Percentiles rank a stretch among this genome's conserved stretches.
Evolutionary conservation across 2,113 vertebrate genomes (phyloP).

Genomic region (Naja naja): DNA sequence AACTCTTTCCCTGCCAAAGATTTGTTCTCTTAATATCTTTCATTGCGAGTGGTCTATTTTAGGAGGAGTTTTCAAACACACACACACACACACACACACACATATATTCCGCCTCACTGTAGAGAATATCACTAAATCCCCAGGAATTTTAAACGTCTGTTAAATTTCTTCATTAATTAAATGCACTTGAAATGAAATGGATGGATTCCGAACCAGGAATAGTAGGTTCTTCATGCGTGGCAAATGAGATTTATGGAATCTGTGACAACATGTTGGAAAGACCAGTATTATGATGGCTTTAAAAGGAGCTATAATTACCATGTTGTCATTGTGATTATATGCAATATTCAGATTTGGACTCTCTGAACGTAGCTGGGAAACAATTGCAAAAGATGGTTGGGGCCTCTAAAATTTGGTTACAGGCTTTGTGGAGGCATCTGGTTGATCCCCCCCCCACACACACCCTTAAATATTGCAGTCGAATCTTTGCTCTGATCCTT

Average conservation of each 20-base stretch:
- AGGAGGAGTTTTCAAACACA: slow-evolving; percentile 23
- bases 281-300: neutral
- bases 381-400: neutral
- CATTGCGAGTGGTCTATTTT: slow-evolving; percentile 60
- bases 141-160: neutral
- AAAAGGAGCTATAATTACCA: neutral
- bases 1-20: slow-evolving; percentile 60
- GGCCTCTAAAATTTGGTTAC: neutral
- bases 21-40: slow-evolving; percentile 71
- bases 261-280: neutral
- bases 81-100: neutral
- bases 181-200: neutral
- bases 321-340: neutral
- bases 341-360: neutral
- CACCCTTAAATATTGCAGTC: neutral
- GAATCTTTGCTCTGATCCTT: neutral
- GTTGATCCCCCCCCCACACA: neutral
- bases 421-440: neutral
- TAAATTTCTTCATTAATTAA: neutral
- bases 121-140: neutral
- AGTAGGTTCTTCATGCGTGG: neutral
- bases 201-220: neutral
- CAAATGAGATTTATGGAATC: neutral
- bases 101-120: neutral
- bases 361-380: neutral